Percentiles rank a stretch among this genome's conserved stretches.
Evolutionary conservation across 2,113 vertebrate species (phyloP).

Genomic region (Jaculus jaculus): DNA sequence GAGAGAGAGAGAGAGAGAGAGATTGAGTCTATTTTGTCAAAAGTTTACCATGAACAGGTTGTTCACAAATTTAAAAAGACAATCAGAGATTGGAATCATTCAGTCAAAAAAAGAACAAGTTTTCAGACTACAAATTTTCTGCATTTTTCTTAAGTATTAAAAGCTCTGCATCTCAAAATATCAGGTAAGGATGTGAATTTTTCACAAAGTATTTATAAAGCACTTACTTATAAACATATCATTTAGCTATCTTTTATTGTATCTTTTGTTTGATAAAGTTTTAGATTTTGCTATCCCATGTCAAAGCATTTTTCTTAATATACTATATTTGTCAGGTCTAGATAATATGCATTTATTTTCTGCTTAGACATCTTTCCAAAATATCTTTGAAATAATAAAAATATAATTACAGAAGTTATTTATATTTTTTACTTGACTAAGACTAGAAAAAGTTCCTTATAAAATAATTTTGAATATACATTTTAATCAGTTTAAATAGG

Average conservation of each 20-base stretch:
- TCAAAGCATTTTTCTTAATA: constrained; percentile 43
- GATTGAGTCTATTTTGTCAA: not conserved
- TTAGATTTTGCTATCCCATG: not conserved
- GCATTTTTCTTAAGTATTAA: constrained; percentile 16
- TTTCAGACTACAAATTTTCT: not conserved
- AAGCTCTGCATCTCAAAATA: not conserved
- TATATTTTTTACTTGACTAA: not conserved
- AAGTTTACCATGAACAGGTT: not conserved
- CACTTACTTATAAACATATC: constrained; percentile 14
- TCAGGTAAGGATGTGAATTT: not conserved
- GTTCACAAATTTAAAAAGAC: not conserved
- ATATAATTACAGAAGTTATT: not conserved
- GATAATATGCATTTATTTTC: constrained; percentile 44
- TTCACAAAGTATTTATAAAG: not conserved
- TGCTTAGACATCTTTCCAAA: constrained; percentile 4
- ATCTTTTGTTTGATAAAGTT: constrained; percentile 32
- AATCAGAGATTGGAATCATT: not conserved
- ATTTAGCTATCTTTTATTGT: not conserved
- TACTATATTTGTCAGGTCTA: not conserved
- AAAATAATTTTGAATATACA: constrained; percentile 16
- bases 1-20: too few species aligned
- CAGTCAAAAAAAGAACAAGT: not conserved
- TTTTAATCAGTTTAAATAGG: not conserved
- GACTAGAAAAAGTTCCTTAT: not conserved
- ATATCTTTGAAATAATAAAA: constrained; percentile 31